Evolutionary conservation across 2,113 vertebrate genomes (phyloP).

Genomic region (Carassius auratus): DNA sequence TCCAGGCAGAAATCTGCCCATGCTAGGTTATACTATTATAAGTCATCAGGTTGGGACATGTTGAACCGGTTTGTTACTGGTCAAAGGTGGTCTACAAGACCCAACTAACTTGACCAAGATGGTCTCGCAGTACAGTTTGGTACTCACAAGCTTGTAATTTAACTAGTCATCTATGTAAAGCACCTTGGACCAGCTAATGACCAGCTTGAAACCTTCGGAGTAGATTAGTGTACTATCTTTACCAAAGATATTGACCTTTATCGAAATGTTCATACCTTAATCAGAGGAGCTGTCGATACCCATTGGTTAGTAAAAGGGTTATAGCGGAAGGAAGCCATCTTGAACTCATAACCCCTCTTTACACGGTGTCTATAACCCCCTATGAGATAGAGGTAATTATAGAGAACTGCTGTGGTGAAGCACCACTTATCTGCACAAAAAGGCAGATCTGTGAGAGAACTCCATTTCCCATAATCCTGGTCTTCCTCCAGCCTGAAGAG

Average conservation of each 20-base stretch:
- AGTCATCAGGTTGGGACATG: neutral
- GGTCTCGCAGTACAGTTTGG: neutral
- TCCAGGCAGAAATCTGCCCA: neutral
- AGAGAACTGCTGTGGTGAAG: conserved; percentile 77
- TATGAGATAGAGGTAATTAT: conserved; percentile 78
- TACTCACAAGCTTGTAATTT: neutral
- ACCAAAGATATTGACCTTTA: neutral
- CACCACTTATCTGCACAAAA: conserved; percentile 81
- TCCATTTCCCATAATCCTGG: conserved; percentile 65
- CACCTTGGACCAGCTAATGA: neutral
- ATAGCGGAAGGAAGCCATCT: conserved; percentile 77
- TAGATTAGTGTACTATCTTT: neutral
- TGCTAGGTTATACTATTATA: neutral
- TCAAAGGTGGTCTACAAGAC: neutral
- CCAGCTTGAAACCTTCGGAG: neutral
- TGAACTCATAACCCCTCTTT: conserved; percentile 75
- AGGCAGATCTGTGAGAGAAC: conserved; percentile 67
- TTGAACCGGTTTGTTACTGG: neutral
- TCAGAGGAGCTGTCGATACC: conserved; percentile 70
- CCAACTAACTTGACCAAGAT: neutral
- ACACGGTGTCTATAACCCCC: conserved; percentile 74
- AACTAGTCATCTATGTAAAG: neutral
- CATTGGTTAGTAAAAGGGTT: conserved; percentile 74
- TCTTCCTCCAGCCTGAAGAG: conserved; percentile 66
- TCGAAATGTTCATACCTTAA: conserved; percentile 68